phyloP scores from a whole-genome alignment of 2,888 invertebrate species.

The Sarcophaga carnaria region DNA sequence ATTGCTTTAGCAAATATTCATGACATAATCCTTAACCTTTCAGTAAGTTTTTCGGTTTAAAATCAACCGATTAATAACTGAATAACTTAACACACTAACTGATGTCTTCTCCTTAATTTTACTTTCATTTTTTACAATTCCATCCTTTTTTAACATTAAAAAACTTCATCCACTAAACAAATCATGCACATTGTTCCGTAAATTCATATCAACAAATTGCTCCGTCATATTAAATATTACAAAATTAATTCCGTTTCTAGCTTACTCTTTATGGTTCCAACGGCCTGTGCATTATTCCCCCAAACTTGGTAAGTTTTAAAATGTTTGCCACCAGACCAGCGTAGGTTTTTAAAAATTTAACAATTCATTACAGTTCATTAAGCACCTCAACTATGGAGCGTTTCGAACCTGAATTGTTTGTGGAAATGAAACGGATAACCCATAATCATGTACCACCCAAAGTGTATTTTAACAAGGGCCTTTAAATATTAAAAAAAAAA shows the following conservation, averaged over 20 bases:
- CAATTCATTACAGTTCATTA: conserved; percentile 84
- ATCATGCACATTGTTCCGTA: background rate
- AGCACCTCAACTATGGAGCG: conserved; percentile 87
- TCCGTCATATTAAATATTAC: background rate
- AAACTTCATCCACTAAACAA: background rate
- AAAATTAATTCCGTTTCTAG: conserved; percentile 81
- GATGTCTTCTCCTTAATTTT: too few relatives aligned
- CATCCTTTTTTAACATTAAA: too few relatives aligned
- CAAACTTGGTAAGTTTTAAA: conserved; percentile 88
- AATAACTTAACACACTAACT: too few relatives aligned
- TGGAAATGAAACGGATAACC: conserved; percentile 86
- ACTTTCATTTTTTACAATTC: too few relatives aligned
- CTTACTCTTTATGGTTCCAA: conserved; percentile 92
- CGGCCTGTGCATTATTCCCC: conserved; percentile 92
- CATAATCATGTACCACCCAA: conserved; percentile 86
- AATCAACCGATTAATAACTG: too few relatives aligned
- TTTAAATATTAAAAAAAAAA: conserved; percentile 83
- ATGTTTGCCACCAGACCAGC: background rate
- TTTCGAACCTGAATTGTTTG: conserved; percentile 88
- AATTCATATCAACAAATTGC: background rate
- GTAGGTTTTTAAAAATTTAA: background rate
- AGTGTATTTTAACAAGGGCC: conserved; percentile 94
- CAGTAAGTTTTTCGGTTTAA: too few relatives aligned
- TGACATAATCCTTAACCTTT: too few relatives aligned
- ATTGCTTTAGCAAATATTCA: too few relatives aligned